Conservation (phyloP, 2,888 invertebrate genomes). For the Eupithecia abbreviata region DNA sequence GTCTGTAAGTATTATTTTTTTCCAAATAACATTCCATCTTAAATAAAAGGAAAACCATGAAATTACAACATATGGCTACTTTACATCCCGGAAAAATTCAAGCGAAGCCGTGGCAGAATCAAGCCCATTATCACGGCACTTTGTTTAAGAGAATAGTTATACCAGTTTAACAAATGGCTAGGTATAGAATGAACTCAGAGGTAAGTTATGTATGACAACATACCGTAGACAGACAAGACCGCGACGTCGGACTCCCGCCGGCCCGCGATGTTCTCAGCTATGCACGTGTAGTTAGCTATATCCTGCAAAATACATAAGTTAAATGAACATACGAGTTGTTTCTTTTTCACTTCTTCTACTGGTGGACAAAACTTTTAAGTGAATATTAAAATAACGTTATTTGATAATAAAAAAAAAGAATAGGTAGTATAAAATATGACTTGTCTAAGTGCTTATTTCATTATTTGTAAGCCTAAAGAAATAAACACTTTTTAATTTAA, state of each 20-base stretch:
- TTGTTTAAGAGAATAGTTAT: neutral
- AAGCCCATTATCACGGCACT: neutral
- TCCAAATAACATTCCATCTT: too few relatives aligned
- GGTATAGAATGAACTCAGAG: neutral
- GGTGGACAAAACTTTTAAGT: too few relatives aligned
- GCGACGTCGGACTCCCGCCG: slow-evolving; percentile 93
- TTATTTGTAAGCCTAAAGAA: too few relatives aligned
- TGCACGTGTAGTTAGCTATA: slow-evolving; percentile 97
- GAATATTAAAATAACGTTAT: too few relatives aligned
- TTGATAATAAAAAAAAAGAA: too few relatives aligned
- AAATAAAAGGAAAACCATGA: too few relatives aligned
- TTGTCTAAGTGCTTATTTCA: too few relatives aligned
- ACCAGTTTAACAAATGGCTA: neutral
- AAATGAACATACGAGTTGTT: too few relatives aligned
- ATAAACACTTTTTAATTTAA: too few relatives aligned
- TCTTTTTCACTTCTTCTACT: too few relatives aligned
- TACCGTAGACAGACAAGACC: slow-evolving; percentile 95
- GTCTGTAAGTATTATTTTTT: too few relatives aligned
- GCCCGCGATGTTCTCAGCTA: slow-evolving; percentile 96
- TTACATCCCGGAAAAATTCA: neutral
- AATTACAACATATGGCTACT: neutral
- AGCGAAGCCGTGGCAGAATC: neutral
- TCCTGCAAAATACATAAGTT: slow-evolving; percentile 76
- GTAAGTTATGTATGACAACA: slow-evolving; percentile 63
- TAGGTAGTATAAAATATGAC: too few relatives aligned